Base-by-base conservation (phyloP, 2,888 invertebrate species). In the Lasioglossum calceatum region DNA sequence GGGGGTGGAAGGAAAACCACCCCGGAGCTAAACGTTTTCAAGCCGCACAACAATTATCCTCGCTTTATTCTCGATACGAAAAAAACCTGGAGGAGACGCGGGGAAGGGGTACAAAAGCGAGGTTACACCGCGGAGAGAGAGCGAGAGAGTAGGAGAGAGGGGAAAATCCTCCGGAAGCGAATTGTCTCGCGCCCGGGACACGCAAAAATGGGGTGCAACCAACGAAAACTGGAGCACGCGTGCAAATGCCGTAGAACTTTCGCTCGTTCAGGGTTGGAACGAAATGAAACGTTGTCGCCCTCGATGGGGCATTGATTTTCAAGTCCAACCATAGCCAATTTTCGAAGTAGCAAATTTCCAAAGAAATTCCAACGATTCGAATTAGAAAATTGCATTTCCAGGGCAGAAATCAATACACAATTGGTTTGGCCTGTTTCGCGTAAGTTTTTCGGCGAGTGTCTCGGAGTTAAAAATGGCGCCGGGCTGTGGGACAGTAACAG, bases 31-130 rank as follows among this genome's bases (percentile, higher is more conserved):
- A 85, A 77, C 85, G 79, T 84, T 85, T n/a, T 39, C 79, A 72
- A 77, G 79, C 79, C 27, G 64, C 44, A 64, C 85, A 32, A 85
- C 84, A 84, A 85, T 85, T 85, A 79, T 85, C 54, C 72, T 7
- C 71, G 79, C 64, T 79, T 84, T 72, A 71, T 84, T 72, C 72
- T 19, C 71, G 61, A 47, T 19, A 8, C n/a, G 54, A n/a, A 16
- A 36, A 64, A 36, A 58, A n/a, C n/a, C 12, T 14, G 1, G 10
- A 8, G 42, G 39, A 23, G 23, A 54, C 8, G 8, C 2, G 58
- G 39, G 39, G 23, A 12, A 10, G n/a, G n/a, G 71, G 71, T 42
- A 64, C 19, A 27, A 64, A 32, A 32, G 39, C 70, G 39, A 70
- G 64, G 64, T 16, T 64, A 16, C n/a, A 4, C n/a, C 58, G 4